phyloP scores from a whole-genome alignment of 1,140 invertebrate species.

The Akabosia matsudoensis region DNA sequence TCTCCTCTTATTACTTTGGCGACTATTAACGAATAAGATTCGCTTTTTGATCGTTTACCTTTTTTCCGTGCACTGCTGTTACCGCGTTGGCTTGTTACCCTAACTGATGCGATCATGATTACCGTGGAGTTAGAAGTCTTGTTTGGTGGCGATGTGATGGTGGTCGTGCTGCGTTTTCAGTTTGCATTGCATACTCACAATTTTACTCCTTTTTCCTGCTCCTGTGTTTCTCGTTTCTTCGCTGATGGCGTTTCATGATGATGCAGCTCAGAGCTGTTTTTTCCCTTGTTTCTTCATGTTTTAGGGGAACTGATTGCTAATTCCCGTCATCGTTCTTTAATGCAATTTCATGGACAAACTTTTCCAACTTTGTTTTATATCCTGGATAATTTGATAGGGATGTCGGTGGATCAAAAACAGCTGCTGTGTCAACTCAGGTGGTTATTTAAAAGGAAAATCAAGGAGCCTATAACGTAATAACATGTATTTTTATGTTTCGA shows the following conservation, averaged over 20 bases:
- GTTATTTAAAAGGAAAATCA: conserved; percentile 20
- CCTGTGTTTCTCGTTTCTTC: not conserved
- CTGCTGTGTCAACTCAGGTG: conserved; percentile 22
- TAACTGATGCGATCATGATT: no score
- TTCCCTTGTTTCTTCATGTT: no score
- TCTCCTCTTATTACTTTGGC: no score
- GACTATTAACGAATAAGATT: no score
- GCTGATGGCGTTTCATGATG: not conserved
- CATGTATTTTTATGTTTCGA: no score
- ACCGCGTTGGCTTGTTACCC: no score
- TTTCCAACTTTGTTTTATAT: not conserved
- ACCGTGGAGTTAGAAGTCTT: no score
- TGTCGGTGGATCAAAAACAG: not conserved
- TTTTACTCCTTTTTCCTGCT: not conserved
- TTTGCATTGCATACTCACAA: not conserved
- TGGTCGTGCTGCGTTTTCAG: not conserved
- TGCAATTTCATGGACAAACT: conserved; percentile 22
- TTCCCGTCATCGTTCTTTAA: conserved; percentile 11
- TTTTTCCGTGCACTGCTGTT: not conserved
- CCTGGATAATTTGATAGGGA: conserved; percentile 21
- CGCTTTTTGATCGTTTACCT: not conserved
- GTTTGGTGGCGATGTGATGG: not conserved
- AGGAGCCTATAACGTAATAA: conserved; percentile 8
- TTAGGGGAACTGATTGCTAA: conserved; percentile 20
- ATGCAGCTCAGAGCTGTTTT: not conserved